Evolutionary conservation across 2,113 vertebrate genomes (phyloP).

Genomic region (Boulengeromyrus knoepffleri): DNA sequence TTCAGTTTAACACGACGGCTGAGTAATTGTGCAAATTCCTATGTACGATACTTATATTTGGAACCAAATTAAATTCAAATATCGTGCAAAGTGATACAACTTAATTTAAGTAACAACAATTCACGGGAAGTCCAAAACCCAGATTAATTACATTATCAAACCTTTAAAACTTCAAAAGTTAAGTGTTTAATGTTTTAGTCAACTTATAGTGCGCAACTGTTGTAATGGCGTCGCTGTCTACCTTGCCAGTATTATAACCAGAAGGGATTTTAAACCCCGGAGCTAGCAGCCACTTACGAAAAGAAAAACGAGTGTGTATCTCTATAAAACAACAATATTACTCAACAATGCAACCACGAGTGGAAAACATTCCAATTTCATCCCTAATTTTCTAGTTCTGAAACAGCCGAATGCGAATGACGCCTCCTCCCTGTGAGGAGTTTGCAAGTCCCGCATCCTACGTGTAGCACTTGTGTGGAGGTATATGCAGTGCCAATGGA

Average conservation of each 20-base stretch:
- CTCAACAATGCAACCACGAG: not conserved
- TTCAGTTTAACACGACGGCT: not conserved
- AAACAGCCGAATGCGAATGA: not conserved
- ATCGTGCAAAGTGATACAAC: not conserved
- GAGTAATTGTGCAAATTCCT: not conserved
- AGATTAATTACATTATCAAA: not conserved
- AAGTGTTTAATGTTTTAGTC: not conserved
- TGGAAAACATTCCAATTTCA: not conserved
- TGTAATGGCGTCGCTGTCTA: not conserved
- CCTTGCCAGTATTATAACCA: not conserved
- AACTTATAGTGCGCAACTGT: not conserved
- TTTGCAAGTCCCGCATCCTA: too few relatives aligned
- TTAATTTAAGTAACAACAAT: not conserved
- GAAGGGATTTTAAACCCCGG: not conserved
- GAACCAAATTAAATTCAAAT: not conserved
- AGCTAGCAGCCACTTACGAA: not conserved
- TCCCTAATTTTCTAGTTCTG: not conserved
- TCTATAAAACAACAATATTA: not conserved
- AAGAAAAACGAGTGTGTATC: not conserved
- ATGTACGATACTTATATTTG: not conserved
- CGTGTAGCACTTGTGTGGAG: too few relatives aligned
- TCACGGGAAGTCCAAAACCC: not conserved
- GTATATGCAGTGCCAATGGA: too few relatives aligned
- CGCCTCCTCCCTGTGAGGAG: not conserved
- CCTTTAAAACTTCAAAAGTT: not conserved